Evolutionary conservation across 1,140 invertebrate species (phyloP), one percentile per base, ranked within the genome.

Genomic region (Drosophila kurseongensis): DNA sequence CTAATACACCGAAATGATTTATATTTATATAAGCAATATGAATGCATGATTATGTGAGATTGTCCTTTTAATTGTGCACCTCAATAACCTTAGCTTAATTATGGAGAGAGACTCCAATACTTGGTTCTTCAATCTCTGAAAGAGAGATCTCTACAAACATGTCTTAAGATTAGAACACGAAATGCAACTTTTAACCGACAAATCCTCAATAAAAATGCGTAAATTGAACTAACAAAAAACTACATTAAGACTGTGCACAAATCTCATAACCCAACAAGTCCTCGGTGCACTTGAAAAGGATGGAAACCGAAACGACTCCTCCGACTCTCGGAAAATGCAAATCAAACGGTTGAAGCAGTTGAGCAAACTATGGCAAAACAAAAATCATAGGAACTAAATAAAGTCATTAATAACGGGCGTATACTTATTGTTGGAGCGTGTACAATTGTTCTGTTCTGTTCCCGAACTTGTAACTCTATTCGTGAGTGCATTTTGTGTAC

Each of bases 391-490:
- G 71, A 61, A 54, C 44, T 35, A 63, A 66, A 75, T 66, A 5
- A 29, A 54, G 51, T 63, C 14, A 55, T 67, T 47, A 51, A 58
- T 59, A 76, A 71, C 60, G 18, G 58, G 63, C 68, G 76, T 89
- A 88, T 88, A 89, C 84, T 80, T 88, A 89, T 67, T 84, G 60
- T 74, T 63, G 75, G 62, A 63, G 56, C 50, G 56, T 66, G 75
- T 86, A 51, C 36, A 66, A 60, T 66, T 77, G 54, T 41, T 73
- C 45, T 73, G 68, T 72, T 61, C 56, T 54, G 40, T 32, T 73
- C 61, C 81, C 79, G 68, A 66, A 69, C 74, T 38, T 47, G 54
- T 60, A 40, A 55, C 75, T 61, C 48, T 69, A 81, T 63, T 67
- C 60, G 47, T 61, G 52, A 83, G 83, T 88, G 83, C 71, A 66